Evolutionary conservation across 2,797 vertebrate species (phyloP), one percentile per base, ranked within the genome.

Genomic region (Microcaecilia unicolor): DNA sequence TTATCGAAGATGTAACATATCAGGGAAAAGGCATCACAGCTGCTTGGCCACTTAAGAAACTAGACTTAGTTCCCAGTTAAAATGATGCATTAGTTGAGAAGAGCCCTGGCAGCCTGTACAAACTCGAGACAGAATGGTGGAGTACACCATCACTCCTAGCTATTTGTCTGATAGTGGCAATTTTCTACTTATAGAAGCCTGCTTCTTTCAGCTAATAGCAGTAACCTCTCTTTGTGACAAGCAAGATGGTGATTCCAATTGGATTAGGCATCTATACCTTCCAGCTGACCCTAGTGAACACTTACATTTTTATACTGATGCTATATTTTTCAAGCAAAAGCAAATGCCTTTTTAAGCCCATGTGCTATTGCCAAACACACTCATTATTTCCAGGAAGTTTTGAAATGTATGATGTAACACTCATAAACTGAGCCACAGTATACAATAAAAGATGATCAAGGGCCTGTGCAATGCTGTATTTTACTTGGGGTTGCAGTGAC

Each of bases 231-330:
- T 37, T 49, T 28, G 3, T 2, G 37, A 42, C 19, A 45, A 24
- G 16, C 20, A 12, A 41, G 45, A 23, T 44, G 64, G 48, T 0
- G 38, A 67, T 64, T 23, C n/a, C 30, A 35, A 48, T 35, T 52
- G 49, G 37, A 15, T 44, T 44, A 63, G 58, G 54, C 61, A 46
- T 51, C 36, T 44, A 25, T 38, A 27, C 42, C 27, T 15, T 44
- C 31, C 36, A 27, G 63, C n/a, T n/a, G n/a, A n/a, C 48, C 11
- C 29, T 51, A 60, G 42, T 6, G 5, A 36, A 43, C 36, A 34
- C 33, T n/a, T n/a, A n/a, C n/a, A n/a, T n/a, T n/a, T n/a, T n/a
- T n/a, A n/a, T n/a, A n/a, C n/a, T n/a, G n/a, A n/a, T n/a, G n/a
- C n/a, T n/a, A n/a, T n/a, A n/a, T n/a, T n/a, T n/a, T n/a, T n/a